Conservation (phyloP, 2,113 vertebrate species). For the Ailuropoda melanoleuca region DNA sequence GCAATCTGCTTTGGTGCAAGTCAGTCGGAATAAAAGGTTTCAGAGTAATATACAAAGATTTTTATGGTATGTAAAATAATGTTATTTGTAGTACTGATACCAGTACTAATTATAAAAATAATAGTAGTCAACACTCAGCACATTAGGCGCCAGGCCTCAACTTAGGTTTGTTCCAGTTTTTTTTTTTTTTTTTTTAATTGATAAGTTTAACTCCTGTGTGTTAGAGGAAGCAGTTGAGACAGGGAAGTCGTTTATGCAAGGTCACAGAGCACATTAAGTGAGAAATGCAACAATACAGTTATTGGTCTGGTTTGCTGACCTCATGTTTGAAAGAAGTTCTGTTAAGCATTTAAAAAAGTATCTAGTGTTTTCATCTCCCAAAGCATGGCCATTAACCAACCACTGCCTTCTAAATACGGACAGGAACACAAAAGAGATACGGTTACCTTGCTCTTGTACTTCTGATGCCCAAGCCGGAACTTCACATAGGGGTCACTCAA, state of each 20-base stretch:
- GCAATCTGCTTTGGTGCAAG: not conserved
- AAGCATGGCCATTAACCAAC: not conserved
- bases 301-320: not conserved
- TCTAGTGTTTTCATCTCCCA: not conserved
- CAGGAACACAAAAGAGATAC: not conserved
- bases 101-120: not conserved
- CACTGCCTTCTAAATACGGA: not conserved
- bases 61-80: not conserved
- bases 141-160: not conserved
- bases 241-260: not conserved
- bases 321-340: not conserved
- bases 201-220: not conserved
- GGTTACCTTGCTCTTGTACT: conserved; percentile 98
- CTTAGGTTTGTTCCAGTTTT: not conserved
- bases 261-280: not conserved
- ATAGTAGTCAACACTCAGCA: not conserved
- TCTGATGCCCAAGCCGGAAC: conserved; percentile 96
- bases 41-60: not conserved
- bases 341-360: not conserved
- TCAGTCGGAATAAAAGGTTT: not conserved
- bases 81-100: not conserved
- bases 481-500: conserved; percentile 97
- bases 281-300: not conserved
- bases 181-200: not conserved
- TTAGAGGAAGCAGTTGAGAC: not conserved